These are phyloP conservation scores for Onychomys torridus DNA, from an alignment of 2,797 vertebrate genomes.

Conservation along the genomic window DNA sequence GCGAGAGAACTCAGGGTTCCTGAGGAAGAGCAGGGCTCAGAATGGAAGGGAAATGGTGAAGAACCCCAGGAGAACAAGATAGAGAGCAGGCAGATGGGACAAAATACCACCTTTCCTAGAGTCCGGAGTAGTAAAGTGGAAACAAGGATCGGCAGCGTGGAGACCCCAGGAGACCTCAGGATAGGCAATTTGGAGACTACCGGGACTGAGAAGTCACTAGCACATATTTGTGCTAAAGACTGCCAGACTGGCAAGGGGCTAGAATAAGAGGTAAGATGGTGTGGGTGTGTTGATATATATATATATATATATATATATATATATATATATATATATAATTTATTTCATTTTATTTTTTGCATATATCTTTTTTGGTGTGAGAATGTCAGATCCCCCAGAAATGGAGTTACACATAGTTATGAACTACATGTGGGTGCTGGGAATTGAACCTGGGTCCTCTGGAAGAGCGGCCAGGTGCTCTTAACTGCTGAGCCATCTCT, in stretches of 20 bases:
- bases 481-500: neutral
- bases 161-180: neutral
- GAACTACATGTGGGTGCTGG: neutral
- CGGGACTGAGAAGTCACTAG: neutral
- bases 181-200: neutral
- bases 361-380: neutral
- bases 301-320: no score
- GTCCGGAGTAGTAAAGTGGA: neutral
- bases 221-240: neutral
- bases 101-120: neutral
- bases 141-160: neutral
- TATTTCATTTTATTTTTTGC: neutral
- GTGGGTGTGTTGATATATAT: neutral
- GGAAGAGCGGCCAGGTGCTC: neutral
- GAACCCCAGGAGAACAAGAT: neutral
- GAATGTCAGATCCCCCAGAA: neutral
- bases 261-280: neutral
- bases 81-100: neutral
- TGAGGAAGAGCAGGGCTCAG: neutral
- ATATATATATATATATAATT: no score
- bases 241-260: neutral
- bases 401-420: neutral
- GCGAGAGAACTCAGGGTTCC: slow-evolving; percentile 19
- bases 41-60: neutral
- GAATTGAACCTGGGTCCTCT: neutral